These are phyloP conservation scores for Pogonocherus hispidulus DNA, from an alignment of 2,888 invertebrate genomes.

Conservation along the genomic window DNA sequence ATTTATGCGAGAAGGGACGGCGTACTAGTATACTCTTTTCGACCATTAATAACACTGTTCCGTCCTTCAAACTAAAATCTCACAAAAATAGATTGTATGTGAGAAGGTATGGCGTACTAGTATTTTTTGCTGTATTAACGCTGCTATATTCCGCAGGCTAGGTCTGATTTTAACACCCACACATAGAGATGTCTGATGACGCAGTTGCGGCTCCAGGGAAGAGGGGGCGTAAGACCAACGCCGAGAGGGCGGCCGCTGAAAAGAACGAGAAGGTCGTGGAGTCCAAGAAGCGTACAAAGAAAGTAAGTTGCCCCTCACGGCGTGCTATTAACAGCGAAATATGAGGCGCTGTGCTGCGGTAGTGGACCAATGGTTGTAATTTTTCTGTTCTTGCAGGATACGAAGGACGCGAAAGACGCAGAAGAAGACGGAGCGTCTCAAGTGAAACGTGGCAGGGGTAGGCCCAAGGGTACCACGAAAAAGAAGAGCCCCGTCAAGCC, in stretches of 20 bases:
- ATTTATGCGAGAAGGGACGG: not conserved
- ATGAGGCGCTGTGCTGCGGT: too few species aligned
- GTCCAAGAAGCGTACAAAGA: slow-evolving; percentile 56
- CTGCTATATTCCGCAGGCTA: too few species aligned
- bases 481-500: slow-evolving; percentile 66
- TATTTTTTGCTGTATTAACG: too few species aligned
- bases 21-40: not conserved
- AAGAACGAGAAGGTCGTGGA: slow-evolving; percentile 53
- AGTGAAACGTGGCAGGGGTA: slow-evolving; percentile 71
- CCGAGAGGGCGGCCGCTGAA: slow-evolving; percentile 55
- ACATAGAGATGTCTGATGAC: slow-evolving; percentile 65
- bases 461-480: slow-evolving; percentile 72
- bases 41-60: too few species aligned
- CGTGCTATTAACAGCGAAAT: too few species aligned
- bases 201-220: slow-evolving; percentile 64
- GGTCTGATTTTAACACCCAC: not conserved
- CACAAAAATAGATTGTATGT: too few species aligned
- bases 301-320: too few species aligned
- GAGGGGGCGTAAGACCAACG: slow-evolving; percentile 67
- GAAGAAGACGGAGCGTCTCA: slow-evolving; percentile 63
- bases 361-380: too few species aligned
- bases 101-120: too few species aligned
- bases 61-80: too few species aligned
- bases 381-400: not conserved
- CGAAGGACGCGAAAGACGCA: slow-evolving; percentile 46